Percentiles rank a stretch among this genome's conserved stretches.
These are phyloP conservation scores for Pseudochirops corinnae DNA, from an alignment of 2,797 vertebrate species.

Conservation along the genomic window DNA sequence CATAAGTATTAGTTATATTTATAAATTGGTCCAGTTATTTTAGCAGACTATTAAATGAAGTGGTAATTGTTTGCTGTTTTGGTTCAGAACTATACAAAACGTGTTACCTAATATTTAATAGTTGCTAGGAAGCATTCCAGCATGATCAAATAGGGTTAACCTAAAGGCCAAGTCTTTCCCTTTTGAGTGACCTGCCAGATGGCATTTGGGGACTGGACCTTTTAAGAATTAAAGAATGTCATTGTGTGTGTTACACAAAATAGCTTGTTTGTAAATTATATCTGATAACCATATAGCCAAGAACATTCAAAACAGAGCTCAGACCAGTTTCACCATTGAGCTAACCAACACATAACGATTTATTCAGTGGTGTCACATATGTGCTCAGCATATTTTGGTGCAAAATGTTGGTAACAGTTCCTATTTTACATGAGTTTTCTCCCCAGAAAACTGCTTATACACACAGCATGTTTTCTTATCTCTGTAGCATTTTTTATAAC, in stretches of 20 bases:
- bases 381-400: constrained; percentile 30
- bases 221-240: constrained; percentile 64
- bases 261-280: constrained; percentile 19
- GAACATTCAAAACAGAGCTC: constrained; percentile 18
- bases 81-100: neutral
- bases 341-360: neutral
- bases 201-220: constrained; percentile 48
- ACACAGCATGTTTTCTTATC: neutral
- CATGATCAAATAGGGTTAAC: constrained; percentile 75
- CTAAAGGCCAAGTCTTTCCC: constrained; percentile 68
- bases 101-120: constrained; percentile 40
- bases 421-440: neutral
- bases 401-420: constrained; percentile 1
- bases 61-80: constrained; percentile 21
- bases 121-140: constrained; percentile 73
- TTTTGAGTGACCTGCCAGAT: constrained; percentile 75
- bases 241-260: constrained; percentile 35
- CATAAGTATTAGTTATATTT: constrained; percentile 16
- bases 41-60: constrained; percentile 27
- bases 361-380: neutral
- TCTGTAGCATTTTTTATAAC: neutral
- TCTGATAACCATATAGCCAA: neutral
- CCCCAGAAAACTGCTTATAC: neutral
- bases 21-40: constrained; percentile 19
- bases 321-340: neutral